Evolutionary conservation across 2,888 invertebrate genomes (phyloP).

Genomic region (Rhorus exstirpatorius): DNA sequence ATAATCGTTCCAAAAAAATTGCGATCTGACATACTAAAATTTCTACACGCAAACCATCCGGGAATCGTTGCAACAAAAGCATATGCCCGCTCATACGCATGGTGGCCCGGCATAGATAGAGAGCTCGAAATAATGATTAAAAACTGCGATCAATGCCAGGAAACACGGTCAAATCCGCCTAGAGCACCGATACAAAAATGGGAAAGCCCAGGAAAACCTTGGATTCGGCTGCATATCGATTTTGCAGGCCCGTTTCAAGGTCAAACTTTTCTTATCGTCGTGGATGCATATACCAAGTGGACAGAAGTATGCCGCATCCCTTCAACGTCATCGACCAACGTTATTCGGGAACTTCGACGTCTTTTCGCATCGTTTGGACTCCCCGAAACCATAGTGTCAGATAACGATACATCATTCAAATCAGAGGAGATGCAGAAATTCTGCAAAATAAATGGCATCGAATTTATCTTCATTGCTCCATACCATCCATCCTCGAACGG

Average conservation of each 20-base stretch:
- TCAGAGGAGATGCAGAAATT: slow-evolving; percentile 73
- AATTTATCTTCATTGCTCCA: too few relatives aligned
- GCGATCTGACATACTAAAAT: slow-evolving; percentile 50
- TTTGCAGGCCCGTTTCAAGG: slow-evolving; percentile 73
- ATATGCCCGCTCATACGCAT: too few relatives aligned
- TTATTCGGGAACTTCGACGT: slow-evolving; percentile 65
- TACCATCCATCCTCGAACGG: too few relatives aligned
- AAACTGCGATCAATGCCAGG: slow-evolving; percentile 57
- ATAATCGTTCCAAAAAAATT: slow-evolving; percentile 48
- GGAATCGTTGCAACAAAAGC: too few relatives aligned
- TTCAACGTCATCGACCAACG: slow-evolving; percentile 60
- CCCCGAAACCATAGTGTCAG: too few relatives aligned
- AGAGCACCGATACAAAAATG: slow-evolving; percentile 60
- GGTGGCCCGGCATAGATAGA: too few relatives aligned
- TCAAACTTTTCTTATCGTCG: too few relatives aligned
- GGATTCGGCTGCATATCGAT: slow-evolving; percentile 69
- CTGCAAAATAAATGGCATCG: slow-evolving; percentile 68
- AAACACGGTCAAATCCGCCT: slow-evolving; percentile 36
- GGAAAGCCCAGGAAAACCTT: slow-evolving; percentile 64
- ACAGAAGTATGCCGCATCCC: slow-evolving; percentile 67
- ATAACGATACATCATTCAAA: too few relatives aligned
- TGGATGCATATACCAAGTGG: too few relatives aligned
- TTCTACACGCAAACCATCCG: slow-evolving; percentile 56
- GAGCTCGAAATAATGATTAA: slow-evolving; percentile 56
- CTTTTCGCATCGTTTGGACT: slow-evolving; percentile 72